These are phyloP conservation scores for Galleria mellonella DNA, from an alignment of 1,140 invertebrate genomes.

Conservation along the genomic window DNA sequence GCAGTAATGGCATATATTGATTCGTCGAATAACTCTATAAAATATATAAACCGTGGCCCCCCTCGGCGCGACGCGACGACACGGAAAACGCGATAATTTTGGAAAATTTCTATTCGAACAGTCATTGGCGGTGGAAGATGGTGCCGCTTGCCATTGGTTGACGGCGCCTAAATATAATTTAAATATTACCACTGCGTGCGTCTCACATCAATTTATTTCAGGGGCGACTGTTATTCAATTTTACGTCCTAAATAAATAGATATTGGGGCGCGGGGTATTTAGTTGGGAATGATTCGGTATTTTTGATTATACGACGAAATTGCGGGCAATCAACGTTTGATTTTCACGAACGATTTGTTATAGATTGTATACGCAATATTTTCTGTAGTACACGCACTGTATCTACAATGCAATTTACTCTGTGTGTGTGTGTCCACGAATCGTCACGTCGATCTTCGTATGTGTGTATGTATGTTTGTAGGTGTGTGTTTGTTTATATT, in stretches of 20 bases:
- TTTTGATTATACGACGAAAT: no score
- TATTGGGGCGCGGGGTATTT: slow-evolving; percentile 27
- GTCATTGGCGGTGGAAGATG: slow-evolving; percentile 30
- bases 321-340: no score
- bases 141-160: slow-evolving; percentile 35
- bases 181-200: slow-evolving; percentile 54
- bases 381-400: no score
- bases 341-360: no score
- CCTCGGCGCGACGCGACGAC: not conserved
- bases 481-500: no score
- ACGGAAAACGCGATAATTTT: slow-evolving; percentile 1
- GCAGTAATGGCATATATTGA: not conserved
- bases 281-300: not conserved
- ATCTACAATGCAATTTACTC: no score
- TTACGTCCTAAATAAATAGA: slow-evolving; percentile 56
- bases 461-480: no score
- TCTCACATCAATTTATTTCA: slow-evolving; percentile 61
- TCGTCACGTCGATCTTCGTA: no score
- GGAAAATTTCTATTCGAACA: slow-evolving; percentile 1
- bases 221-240: slow-evolving; percentile 58
- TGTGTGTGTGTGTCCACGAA: no score
- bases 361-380: no score
- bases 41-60: not conserved
- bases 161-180: slow-evolving; percentile 53
- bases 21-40: not conserved